phyloP scores from a whole-genome alignment of 2,113 vertebrate species.

The Zonotrichia leucophrys region DNA sequence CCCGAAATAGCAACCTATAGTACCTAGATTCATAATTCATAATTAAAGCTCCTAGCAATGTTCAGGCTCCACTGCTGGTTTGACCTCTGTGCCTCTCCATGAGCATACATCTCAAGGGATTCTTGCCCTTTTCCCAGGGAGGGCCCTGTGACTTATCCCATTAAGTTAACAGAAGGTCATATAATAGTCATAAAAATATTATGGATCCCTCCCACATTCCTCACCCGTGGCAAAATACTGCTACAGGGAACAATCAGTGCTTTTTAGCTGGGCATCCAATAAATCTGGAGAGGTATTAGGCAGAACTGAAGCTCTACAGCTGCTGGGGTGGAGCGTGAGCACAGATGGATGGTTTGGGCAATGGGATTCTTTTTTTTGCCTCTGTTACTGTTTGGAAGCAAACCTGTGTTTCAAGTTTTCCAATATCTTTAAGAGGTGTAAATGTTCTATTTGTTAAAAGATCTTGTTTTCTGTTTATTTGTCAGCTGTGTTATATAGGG shows the following conservation, averaged over 20 bases:
- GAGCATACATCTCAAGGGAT: background rate
- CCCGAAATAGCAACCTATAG: constrained; percentile 2
- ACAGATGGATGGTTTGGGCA: background rate
- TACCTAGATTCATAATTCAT: constrained; percentile 29
- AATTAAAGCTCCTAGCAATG: background rate
- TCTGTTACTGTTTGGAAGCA: background rate
- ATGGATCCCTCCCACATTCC: constrained; percentile 40
- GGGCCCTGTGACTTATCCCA: background rate
- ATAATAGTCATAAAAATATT: constrained; percentile 55
- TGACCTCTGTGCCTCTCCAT: background rate
- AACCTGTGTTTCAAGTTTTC: background rate
- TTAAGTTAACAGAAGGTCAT: constrained; percentile 39
- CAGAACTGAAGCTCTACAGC: constrained; percentile 45
- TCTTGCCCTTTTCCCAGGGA: background rate
- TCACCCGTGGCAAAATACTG: constrained; percentile 23
- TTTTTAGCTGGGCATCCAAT: constrained; percentile 30
- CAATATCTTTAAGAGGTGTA: background rate
- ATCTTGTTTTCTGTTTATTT: background rate
- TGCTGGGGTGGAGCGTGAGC: background rate
- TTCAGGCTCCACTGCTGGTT: background rate
- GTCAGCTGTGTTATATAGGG: background rate
- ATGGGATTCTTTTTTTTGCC: background rate
- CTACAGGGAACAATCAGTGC: constrained; percentile 19
- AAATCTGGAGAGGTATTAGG: constrained; percentile 36
- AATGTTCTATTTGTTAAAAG: background rate